These are phyloP conservation scores for Acleris cristana DNA, from an alignment of 2,888 invertebrate species.

Conservation along the genomic window DNA sequence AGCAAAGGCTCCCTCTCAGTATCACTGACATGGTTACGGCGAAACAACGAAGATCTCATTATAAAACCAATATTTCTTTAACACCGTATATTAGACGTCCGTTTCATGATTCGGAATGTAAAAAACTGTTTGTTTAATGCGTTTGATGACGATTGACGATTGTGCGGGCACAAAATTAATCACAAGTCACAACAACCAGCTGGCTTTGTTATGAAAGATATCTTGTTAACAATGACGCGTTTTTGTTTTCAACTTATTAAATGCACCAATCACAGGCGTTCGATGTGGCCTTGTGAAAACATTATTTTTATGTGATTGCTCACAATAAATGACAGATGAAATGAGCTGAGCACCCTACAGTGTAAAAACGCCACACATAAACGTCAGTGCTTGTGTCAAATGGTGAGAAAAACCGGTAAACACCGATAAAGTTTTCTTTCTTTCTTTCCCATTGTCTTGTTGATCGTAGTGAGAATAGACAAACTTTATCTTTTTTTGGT, in stretches of 20 bases:
- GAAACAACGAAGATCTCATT: slow-evolving; percentile 66
- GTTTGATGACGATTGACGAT: not conserved
- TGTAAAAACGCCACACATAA: too few relatives aligned
- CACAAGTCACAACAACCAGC: slow-evolving; percentile 6
- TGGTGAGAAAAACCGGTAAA: too few relatives aligned
- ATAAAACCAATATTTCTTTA: slow-evolving; percentile 45
- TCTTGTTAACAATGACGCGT: not conserved
- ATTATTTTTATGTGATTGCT: too few relatives aligned
- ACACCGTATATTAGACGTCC: slow-evolving; percentile 23
- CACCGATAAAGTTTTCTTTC: too few relatives aligned
- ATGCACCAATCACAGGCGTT: slow-evolving; percentile 3
- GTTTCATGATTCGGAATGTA: not conserved
- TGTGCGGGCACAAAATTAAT: slow-evolving; percentile 1
- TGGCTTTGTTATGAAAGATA: slow-evolving; percentile 1
- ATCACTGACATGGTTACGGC: slow-evolving; percentile 53
- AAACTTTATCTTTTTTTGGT: too few relatives aligned
- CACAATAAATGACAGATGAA: too few relatives aligned
- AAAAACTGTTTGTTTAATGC: slow-evolving; percentile 17
- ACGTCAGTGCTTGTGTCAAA: too few relatives aligned
- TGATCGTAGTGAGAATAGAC: too few relatives aligned
- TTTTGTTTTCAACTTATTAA: slow-evolving; percentile 3
- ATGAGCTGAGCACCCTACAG: too few relatives aligned
- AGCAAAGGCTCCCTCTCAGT: slow-evolving; percentile 67
- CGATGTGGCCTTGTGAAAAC: too few relatives aligned
- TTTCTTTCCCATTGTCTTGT: too few relatives aligned